Conservation (phyloP, 2,113 vertebrate genomes). For the Columbina picui region DNA sequence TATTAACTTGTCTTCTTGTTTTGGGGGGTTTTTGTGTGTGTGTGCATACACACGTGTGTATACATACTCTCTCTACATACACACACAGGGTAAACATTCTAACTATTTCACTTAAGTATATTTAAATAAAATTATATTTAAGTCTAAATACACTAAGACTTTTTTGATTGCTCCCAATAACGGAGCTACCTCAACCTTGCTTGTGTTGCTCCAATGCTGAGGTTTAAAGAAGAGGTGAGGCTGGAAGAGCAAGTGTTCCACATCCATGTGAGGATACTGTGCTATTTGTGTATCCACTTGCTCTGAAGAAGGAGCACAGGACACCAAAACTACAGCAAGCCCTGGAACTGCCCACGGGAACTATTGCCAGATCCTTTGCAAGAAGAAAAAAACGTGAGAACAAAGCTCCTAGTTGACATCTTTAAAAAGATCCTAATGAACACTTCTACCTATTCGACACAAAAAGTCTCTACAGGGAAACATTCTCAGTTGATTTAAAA, state of each 20-base stretch:
- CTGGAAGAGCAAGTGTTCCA: not conserved
- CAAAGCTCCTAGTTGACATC: not conserved
- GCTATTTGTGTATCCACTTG: not conserved
- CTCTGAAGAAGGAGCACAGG: not conserved
- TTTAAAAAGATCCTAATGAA: not conserved
- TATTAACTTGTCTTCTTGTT: not conserved
- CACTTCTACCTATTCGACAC: not conserved
- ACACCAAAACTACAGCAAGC: not conserved
- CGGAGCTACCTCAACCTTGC: not conserved
- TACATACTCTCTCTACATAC: not conserved
- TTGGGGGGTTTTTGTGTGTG: too few relatives aligned
- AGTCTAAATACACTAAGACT: not conserved
- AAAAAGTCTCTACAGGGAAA: not conserved
- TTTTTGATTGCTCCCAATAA: not conserved
- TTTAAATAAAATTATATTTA: not conserved
- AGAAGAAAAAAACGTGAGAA: not conserved
- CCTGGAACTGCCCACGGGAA: not conserved
- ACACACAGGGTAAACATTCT: not conserved
- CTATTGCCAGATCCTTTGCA: not conserved
- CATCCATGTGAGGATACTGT: rapidly evolving
- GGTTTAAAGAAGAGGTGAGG: not conserved
- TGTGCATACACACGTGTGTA: rapidly evolving
- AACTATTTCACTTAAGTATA: not conserved
- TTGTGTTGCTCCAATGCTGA: not conserved
- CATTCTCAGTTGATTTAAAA: not conserved